Conservation (phyloP, 2,888 invertebrate genomes). For the Escarpia spicata region DNA sequence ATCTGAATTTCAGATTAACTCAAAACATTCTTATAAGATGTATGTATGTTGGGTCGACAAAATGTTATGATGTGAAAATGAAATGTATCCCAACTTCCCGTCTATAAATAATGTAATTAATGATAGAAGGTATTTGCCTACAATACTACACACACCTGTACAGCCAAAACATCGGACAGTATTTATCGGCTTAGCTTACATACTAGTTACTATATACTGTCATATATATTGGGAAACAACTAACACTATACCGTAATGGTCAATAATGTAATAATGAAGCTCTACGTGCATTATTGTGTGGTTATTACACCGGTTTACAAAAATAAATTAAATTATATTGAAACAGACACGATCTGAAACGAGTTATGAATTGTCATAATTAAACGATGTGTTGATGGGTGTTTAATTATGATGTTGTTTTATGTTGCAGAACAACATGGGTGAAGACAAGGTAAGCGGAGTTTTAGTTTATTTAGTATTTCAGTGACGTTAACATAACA, state of each 20-base stretch:
- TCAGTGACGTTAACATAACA: neutral
- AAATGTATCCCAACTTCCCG: neutral
- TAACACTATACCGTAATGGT: neutral
- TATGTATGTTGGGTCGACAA: neutral
- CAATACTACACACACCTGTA: neutral
- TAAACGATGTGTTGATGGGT: neutral
- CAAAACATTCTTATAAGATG: neutral
- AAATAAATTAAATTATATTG: neutral
- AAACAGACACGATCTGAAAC: neutral
- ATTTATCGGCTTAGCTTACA: neutral
- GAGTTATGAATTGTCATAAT: neutral
- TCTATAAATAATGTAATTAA: neutral
- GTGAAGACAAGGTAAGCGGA: neutral
- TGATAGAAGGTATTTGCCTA: neutral
- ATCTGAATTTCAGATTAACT: neutral
- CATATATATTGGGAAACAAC: neutral
- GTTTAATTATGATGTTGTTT: neutral
- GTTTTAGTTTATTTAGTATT: neutral
- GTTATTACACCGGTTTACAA: neutral
- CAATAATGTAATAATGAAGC: neutral
- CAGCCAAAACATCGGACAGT: neutral
- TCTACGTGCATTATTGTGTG: neutral
- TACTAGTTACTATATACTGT: neutral
- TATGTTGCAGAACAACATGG: constrained; percentile 1
- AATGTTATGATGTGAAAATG: neutral